Evolutionary conservation across 2,797 vertebrate species (phyloP), one percentile per base, ranked within the genome.

Genomic region (Tenualosa thibaudeaui): DNA sequence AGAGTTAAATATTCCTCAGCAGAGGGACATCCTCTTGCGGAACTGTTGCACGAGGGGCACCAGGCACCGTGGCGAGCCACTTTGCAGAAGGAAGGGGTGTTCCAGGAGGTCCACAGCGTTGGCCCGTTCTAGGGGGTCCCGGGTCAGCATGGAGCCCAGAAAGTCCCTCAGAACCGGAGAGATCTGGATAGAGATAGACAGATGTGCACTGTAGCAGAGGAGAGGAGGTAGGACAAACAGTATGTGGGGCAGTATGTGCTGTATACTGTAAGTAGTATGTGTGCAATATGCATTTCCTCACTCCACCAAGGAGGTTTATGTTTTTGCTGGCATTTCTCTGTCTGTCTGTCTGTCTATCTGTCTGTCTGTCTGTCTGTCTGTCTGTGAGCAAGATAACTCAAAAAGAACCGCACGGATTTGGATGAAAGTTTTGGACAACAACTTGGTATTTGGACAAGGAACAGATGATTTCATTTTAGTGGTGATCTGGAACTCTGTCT

Each of bases 131-230:
- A 92, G 15, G 0, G 96, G 96, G 84, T 98, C 96, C 58, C 96
- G 93, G 0, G 95, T 96, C 91, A 99, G 60, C 97, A 98, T 98
- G 89, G 96, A 93, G 68, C 93, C 94, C 93, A 99, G 92, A 91
- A 99, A 99, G 92, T 98, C 97, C 90, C 96, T 95, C 85, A 99
- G 89, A 68, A 98, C 95, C 0, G 97, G 97, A 75, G 98, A 99
- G 86, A 96, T 94, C 98, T 96, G 90, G 24, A 46, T 13, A 71
- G 49, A 86, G 31, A 87, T 10, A 81, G 3, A 10, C 12, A 65
- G 81, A 31, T 2, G 22, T 40, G 60, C 19, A 13, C 37, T 51
- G 2, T 19, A 24, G n/a, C 8, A 6, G 5, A 24, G 58, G 22
- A n/a, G 58, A 24, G 58, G 51, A 26, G 22, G 19, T 2, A 26